phyloP scores from a whole-genome alignment of 2,113 vertebrate species.

The Epinephelus cyanopodus region DNA sequence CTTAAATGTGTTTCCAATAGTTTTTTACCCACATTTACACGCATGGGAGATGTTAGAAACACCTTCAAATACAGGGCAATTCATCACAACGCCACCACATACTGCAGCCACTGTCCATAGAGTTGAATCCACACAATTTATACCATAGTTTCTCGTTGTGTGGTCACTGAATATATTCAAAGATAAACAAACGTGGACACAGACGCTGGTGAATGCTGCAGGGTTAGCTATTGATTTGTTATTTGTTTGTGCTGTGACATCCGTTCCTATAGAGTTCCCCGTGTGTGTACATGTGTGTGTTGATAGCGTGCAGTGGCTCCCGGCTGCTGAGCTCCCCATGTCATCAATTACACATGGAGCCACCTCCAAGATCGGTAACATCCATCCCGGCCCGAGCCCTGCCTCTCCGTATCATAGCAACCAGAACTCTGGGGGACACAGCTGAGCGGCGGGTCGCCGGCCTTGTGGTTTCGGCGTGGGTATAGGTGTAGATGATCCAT shows the following conservation, averaged over 20 bases:
- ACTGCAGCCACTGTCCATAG: background rate
- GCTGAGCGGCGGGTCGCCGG: constrained; percentile 4
- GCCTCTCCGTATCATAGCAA: constrained; percentile 56
- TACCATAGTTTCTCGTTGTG: background rate
- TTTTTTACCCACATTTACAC: background rate
- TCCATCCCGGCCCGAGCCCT: constrained; percentile 33
- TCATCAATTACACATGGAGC: constrained; percentile 58
- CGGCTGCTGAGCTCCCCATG: constrained; percentile 20
- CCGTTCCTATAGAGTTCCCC: constrained; percentile 29
- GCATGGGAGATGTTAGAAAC: background rate
- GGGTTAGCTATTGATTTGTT: constrained; percentile 49
- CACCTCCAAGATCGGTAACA: constrained; percentile 45
- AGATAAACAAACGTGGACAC: background rate
- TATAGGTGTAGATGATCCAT: constrained; percentile 7
- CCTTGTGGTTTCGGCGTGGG: background rate
- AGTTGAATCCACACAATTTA: background rate
- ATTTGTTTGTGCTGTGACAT: constrained; percentile 30
- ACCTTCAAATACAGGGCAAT: background rate
- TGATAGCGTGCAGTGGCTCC: constrained; percentile 25
- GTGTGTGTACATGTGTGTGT: constrained; percentile 20
- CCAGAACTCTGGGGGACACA: constrained; percentile 14
- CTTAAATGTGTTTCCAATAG: background rate
- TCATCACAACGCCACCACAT: no score
- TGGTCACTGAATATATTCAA: background rate
- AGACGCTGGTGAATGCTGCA: background rate